A percentile compares a stretch with the other conserved stretches of the same genome.
Evolutionary conservation across 2,797 vertebrate species (phyloP).

Genomic region (Sebastes paucispinis): DNA sequence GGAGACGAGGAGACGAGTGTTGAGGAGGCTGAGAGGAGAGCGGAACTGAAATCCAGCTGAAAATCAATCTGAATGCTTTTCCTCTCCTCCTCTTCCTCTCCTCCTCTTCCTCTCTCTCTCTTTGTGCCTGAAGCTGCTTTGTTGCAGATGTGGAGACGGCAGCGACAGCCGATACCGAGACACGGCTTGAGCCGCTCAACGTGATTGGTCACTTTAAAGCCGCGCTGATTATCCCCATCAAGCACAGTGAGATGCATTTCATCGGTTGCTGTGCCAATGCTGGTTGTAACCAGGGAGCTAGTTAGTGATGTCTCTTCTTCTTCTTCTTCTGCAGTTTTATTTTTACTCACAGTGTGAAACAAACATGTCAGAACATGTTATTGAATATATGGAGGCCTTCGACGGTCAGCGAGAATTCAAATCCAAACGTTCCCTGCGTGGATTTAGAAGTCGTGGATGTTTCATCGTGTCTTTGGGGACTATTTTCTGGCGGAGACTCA

Average conservation of each 20-base stretch:
- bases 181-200: neutral
- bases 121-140: slow-evolving; percentile 47
- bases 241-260: neutral
- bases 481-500: slow-evolving; percentile 32
- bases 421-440: neutral
- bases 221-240: slow-evolving; percentile 20
- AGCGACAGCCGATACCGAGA: slow-evolving; percentile 42
- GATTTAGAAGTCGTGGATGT: slow-evolving; percentile 4
- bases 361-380: neutral
- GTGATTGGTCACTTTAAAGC: slow-evolving; percentile 35
- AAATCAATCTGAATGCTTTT: slow-evolving; percentile 58
- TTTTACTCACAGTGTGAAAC: neutral
- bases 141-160: slow-evolving; percentile 51
- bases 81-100: neutral
- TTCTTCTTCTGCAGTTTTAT: neutral
- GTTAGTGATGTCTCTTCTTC: slow-evolving; percentile 9
- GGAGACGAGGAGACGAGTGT: too few relatives aligned
- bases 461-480: slow-evolving; percentile 34
- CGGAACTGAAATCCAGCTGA: slow-evolving; percentile 58
- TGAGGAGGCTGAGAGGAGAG: neutral
- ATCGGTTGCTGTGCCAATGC: slow-evolving; percentile 38
- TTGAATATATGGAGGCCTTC: neutral
- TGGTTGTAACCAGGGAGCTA: slow-evolving; percentile 19
- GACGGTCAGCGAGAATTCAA: neutral
- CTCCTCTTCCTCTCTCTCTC: slow-evolving; percentile 15